These are phyloP conservation scores for Axis porcinus DNA, from an alignment of 2,113 vertebrate species.

Conservation along the genomic window DNA sequence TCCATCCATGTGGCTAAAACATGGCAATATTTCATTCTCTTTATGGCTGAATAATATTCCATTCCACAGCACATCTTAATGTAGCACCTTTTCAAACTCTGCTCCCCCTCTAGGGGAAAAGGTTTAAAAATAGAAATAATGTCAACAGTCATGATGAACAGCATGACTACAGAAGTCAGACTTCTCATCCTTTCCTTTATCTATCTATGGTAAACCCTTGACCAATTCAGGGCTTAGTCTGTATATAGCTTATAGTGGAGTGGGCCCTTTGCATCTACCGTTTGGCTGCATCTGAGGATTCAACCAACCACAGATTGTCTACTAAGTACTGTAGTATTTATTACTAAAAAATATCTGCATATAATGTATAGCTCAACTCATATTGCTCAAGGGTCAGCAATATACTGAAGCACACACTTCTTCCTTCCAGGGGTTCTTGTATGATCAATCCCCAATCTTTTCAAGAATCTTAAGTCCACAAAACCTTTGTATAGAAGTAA, in stretches of 20 bases:
- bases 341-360: background rate
- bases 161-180: background rate
- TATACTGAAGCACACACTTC: background rate
- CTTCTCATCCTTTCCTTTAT: background rate
- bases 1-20: background rate
- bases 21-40: background rate
- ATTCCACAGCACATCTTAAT: background rate
- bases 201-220: background rate
- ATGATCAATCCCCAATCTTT: background rate
- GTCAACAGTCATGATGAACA: background rate
- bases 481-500: background rate
- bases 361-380: background rate
- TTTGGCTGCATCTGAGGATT: background rate
- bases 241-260: background rate
- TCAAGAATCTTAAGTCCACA: background rate
- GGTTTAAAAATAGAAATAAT: background rate
- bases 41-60: background rate
- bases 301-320: background rate
- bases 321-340: background rate
- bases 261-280: background rate
- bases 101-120: background rate
- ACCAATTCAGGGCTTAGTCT: background rate
- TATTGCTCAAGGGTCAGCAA: background rate
- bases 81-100: background rate
- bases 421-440: background rate